phyloP scores from a whole-genome alignment of 2,888 invertebrate species.

The Zaprionus bogoriensis region DNA sequence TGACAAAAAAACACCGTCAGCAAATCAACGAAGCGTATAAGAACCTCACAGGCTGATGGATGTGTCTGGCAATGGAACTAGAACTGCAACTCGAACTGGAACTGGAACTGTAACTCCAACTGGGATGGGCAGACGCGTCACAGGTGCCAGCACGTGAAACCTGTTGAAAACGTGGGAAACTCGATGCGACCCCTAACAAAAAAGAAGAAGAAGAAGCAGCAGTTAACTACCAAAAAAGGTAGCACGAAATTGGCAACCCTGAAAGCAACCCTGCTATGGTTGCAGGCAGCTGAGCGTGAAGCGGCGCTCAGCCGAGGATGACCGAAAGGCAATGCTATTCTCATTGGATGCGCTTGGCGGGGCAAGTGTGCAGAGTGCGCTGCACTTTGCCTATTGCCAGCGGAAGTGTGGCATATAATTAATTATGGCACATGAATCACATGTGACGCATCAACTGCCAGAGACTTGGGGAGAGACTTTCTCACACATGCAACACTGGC shows the following conservation, averaged over 20 bases:
- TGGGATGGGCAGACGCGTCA: neutral
- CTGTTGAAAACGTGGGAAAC: conserved; percentile 58
- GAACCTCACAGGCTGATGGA: conserved; percentile 31
- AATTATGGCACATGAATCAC: conserved; percentile 45
- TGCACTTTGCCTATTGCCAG: conserved; percentile 8
- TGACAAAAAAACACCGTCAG: conserved; percentile 48
- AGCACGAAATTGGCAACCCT: neutral
- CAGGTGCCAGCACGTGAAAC: conserved; percentile 20
- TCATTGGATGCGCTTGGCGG: conserved; percentile 37
- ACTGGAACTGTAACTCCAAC: neutral
- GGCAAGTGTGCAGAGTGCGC: conserved; percentile 22
- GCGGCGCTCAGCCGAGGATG: conserved; percentile 36
- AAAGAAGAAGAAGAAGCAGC: neutral
- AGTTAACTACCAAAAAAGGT: neutral
- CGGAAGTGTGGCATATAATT: conserved; percentile 63
- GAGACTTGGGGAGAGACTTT: conserved; percentile 20
- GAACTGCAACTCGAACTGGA: neutral
- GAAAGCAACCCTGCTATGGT: conserved; percentile 8
- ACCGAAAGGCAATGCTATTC: conserved; percentile 33
- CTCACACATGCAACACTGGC: conserved; percentile 40
- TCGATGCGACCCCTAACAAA: conserved; percentile 33
- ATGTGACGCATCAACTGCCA: conserved; percentile 23
- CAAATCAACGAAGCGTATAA: conserved; percentile 55
- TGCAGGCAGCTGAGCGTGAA: conserved; percentile 57
- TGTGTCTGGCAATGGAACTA: conserved; percentile 35